A percentile compares a stretch with the other conserved stretches of the same genome.
These are phyloP conservation scores for Chrysogorgia sp. DNA, from an alignment of 92 coral and sea anemone genomes.

Conservation along the genomic window DNA sequence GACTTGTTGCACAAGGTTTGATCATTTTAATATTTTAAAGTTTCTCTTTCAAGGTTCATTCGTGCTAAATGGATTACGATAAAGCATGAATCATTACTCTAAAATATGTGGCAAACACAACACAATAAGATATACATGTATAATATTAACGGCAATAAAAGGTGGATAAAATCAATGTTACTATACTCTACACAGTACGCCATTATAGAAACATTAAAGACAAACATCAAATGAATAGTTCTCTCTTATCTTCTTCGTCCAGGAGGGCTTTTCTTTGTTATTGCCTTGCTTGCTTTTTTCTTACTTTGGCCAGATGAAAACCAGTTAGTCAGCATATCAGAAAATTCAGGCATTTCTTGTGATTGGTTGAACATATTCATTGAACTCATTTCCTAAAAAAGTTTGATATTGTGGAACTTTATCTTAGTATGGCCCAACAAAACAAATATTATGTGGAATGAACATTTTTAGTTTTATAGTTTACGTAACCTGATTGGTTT, in stretches of 20 bases:
- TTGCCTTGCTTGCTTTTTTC: slow-evolving; percentile 73
- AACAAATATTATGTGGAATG: not conserved
- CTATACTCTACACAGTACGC: not conserved
- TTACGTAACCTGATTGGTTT: too few relatives aligned
- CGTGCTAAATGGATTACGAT: too few relatives aligned
- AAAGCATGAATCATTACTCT: too few relatives aligned
- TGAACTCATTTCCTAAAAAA: slow-evolving; percentile 91
- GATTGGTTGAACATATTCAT: slow-evolving; percentile 99
- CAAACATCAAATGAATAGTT: too few relatives aligned
- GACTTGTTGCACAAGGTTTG: too few relatives aligned
- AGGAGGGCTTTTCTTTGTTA: slow-evolving; percentile 68
- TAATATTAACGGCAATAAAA: too few relatives aligned
- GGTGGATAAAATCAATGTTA: too few relatives aligned
- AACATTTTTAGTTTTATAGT: too few relatives aligned
- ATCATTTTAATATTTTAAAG: too few relatives aligned
- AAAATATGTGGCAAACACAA: too few relatives aligned
- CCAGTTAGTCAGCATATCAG: slow-evolving; percentile 98
- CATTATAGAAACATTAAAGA: not conserved
- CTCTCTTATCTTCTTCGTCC: slow-evolving; percentile 59
- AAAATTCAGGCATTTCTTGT: slow-evolving; percentile 96
- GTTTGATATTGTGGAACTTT: not conserved
- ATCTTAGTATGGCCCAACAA: not conserved
- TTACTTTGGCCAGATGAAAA: slow-evolving; percentile 80
- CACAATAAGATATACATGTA: too few relatives aligned
- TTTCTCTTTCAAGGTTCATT: too few relatives aligned